These are phyloP conservation scores for Opisthocomus hoazin DNA, from an alignment of 2,113 vertebrate species.

Conservation along the genomic window DNA sequence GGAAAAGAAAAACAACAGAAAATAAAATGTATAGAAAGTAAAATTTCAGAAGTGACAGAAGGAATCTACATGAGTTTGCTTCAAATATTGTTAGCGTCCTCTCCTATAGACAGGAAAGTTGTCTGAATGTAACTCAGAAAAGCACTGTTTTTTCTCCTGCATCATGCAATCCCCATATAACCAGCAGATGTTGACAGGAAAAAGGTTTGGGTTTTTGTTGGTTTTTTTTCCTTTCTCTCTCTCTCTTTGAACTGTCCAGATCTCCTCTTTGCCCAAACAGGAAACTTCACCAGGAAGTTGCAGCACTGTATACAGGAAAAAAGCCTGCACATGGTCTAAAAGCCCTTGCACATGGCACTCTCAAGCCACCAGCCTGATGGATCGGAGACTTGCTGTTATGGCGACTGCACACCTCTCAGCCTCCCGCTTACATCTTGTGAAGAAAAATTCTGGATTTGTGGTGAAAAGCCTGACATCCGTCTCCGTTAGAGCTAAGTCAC, in stretches of 20 bases:
- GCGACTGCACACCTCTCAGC: not conserved
- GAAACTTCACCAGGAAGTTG: conserved; percentile 7
- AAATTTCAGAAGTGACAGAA: not conserved
- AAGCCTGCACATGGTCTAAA: not conserved
- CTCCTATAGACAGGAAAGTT: not conserved
- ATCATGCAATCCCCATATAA: not conserved
- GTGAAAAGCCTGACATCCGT: not conserved
- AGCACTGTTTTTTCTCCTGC: not conserved
- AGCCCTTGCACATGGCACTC: not conserved
- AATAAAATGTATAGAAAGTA: not conserved
- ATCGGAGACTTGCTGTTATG: fast-evolving
- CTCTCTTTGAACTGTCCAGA: not conserved
- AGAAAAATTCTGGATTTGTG: not conserved
- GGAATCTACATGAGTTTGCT: not conserved
- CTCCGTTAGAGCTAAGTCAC: not conserved
- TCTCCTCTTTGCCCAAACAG: conserved; percentile 15
- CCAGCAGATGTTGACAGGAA: conserved; percentile 2
- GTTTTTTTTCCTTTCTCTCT: fast-evolving
- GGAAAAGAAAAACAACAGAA: not conserved
- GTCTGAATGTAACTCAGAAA: not conserved
- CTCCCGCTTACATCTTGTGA: not conserved
- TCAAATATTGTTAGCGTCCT: not conserved
- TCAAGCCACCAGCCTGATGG: not conserved
- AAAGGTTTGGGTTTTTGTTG: not conserved
- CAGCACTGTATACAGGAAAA: not conserved